Conservation (phyloP, 2,888 invertebrate species). For the Amaurobius ferox region DNA sequence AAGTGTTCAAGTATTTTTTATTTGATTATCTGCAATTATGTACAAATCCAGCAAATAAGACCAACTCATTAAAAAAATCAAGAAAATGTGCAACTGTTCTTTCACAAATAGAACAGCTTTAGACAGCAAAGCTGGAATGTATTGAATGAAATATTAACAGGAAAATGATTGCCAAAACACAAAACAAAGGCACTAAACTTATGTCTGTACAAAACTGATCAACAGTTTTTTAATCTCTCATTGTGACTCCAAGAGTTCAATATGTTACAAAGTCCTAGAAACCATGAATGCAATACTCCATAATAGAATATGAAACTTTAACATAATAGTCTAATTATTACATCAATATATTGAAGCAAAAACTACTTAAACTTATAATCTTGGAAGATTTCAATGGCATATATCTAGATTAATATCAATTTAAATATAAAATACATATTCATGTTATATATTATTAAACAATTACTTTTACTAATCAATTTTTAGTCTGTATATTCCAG, state of each 20-base stretch:
- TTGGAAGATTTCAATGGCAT: no score
- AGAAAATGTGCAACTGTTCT: neutral
- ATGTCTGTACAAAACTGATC: slow-evolving; percentile 15
- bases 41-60: slow-evolving; percentile 10
- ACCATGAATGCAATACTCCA: neutral
- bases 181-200: neutral
- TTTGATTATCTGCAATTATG: slow-evolving; percentile 1
- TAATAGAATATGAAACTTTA: neutral
- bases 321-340: neutral
- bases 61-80: neutral
- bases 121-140: slow-evolving; percentile 13
- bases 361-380: no score
- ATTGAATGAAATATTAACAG: slow-evolving; percentile 4
- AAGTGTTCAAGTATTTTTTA: neutral
- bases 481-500: no score
- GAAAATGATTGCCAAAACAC: slow-evolving; percentile 8
- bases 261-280: neutral
- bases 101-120: neutral
- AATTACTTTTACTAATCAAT: no score
- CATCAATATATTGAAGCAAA: no score
- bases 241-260: neutral
- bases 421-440: no score
- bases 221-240: neutral
- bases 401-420: no score
- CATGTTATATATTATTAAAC: no score